phyloP scores from a whole-genome alignment of 2,113 vertebrate species.

The Steatornis caripensis region DNA sequence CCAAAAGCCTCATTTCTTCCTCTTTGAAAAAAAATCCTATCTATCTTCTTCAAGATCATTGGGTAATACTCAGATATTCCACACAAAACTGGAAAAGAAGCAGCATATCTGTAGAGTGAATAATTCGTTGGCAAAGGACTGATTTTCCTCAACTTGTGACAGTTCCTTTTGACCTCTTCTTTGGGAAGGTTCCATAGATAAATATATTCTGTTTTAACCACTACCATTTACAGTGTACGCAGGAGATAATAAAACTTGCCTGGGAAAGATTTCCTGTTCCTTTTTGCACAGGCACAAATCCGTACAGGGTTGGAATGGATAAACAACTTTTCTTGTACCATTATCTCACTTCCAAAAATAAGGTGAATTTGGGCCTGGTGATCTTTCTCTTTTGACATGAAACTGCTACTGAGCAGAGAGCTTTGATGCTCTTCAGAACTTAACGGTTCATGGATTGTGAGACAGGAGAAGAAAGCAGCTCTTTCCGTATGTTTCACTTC shows the following conservation, averaged over 20 bases:
- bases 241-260: background rate
- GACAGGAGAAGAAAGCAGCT: background rate
- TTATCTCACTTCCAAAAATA: background rate
- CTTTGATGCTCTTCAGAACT: background rate
- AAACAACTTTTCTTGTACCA: background rate
- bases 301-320: background rate
- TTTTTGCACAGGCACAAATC: background rate
- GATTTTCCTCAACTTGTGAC: background rate
- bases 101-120: background rate
- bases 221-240: background rate
- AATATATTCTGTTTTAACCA: background rate
- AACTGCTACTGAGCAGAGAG: background rate
- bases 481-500: background rate
- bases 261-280: background rate
- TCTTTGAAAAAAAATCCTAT: background rate
- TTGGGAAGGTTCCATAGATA: background rate
- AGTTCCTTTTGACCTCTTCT: background rate
- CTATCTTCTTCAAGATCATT: background rate
- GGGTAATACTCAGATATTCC: background rate
- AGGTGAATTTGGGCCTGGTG: background rate
- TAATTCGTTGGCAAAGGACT: background rate
- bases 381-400: background rate
- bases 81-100: background rate
- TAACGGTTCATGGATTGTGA: background rate
- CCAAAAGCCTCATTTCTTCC: background rate